Conservation (phyloP, 1,140 invertebrate genomes). For the Orchestia grillus region DNA sequence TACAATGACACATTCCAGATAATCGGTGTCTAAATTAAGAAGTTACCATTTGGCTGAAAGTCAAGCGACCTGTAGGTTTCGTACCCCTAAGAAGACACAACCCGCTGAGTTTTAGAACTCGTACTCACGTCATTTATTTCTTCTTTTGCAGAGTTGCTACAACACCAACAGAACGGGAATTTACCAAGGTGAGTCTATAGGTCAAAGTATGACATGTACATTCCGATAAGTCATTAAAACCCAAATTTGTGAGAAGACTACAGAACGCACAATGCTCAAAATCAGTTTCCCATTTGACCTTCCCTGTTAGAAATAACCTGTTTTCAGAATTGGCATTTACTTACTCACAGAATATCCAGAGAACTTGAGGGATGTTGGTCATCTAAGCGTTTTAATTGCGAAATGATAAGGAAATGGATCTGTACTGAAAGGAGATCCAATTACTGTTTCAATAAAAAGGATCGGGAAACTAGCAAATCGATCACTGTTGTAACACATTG, state of each 20-base stretch:
- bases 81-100: neutral
- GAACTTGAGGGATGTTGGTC: neutral
- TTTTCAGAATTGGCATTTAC: neutral
- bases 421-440: neutral
- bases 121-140: neutral
- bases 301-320: neutral
- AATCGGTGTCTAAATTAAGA: no score
- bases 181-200: neutral
- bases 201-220: neutral
- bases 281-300: neutral
- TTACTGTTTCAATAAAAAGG: neutral
- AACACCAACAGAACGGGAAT: slow-evolving; percentile 49
- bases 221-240: neutral
- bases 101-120: neutral
- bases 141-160: slow-evolving; percentile 41
- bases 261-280: neutral
- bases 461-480: neutral
- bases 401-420: neutral
- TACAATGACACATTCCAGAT: no score
- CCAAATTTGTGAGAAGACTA: neutral
- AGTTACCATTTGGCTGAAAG: no score
- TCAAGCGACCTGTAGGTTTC: no score
- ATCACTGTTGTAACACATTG: neutral
- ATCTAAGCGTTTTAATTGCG: neutral
- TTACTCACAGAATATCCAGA: neutral